Conservation (phyloP, 1,140 invertebrate genomes). For the Marisa cornuarietis region DNA sequence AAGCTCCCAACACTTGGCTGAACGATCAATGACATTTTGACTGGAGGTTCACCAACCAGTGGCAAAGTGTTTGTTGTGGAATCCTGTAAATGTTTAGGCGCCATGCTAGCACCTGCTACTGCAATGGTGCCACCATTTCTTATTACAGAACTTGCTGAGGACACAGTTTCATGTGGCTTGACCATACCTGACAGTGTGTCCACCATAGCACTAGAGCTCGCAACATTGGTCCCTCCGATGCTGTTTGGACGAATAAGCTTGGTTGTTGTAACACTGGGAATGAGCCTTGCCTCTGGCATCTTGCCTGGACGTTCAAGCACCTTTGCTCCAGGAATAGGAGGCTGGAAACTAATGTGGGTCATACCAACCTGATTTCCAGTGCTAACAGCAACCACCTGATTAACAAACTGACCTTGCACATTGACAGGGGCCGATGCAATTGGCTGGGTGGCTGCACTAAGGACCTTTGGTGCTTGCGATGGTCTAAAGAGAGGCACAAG, state of each 20-base stretch:
- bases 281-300: background rate
- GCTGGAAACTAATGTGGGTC: conserved; percentile 19
- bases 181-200: no score
- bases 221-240: no score
- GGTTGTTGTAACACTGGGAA: background rate
- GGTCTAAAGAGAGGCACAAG: conserved; percentile 26
- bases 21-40: background rate
- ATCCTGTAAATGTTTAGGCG: no score
- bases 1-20: background rate
- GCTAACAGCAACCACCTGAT: conserved; percentile 12
- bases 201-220: no score
- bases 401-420: conserved; percentile 18
- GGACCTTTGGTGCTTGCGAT: background rate
- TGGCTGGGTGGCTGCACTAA: background rate
- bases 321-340: background rate
- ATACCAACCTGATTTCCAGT: background rate
- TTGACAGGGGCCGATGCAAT: conserved; percentile 2
- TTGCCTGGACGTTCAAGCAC: conserved; percentile 12
- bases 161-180: no score
- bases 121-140: no score
- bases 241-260: background rate
- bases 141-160: no score
- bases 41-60: conserved; percentile 7
- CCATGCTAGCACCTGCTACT: no score
- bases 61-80: no score